Base-by-base conservation (phyloP, 2,888 invertebrate species). In the Aleiodes testaceus region DNA sequence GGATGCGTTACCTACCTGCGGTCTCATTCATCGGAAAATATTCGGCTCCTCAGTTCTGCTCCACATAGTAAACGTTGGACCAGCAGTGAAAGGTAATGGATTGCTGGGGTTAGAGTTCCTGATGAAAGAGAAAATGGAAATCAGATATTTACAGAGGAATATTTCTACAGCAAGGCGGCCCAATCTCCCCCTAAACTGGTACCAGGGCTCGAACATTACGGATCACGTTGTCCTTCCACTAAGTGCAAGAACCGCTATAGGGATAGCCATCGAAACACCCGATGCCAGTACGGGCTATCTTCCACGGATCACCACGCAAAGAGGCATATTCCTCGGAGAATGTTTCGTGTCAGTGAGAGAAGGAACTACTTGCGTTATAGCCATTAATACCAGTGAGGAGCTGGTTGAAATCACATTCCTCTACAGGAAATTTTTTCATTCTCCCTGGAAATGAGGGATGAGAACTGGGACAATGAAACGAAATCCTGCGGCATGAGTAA, bases 301-400 rank as follows among this genome's bases (percentile, higher is more conserved):
- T 14, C 49, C 4, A 49, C 4, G n/a, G 4, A n/a, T 49, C 49
- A 49, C 6, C 14, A n/a, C n/a, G n/a, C n/a, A 6, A 49, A 49
- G 49, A 14, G n/a, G 49, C 14, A 9, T 49, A 49, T n/a, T n/a
- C 49, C 49, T 49, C 4, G 49, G 49, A 11, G 49, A 49, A 49
- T 9, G n/a, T 9, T 4, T 49, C 6, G 49, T 49, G 11, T n/a
- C 4, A n/a, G 49, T 14, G 4, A 4, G 14, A n/a, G 49, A n/a
- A 9, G 49, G n/a, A n/a, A n/a, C n/a, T 4, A 4, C 49, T 14
- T 11, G n/a, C 7, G 49, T 49, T 4, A 6, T 49, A n/a, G 14
- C 14, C 49, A 49, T 49, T 9, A 49, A 49, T n/a, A 49, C n/a
- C 49, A 49, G n/a, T 4, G n/a, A 49, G 4, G 49, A 49, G 6